Conservation (phyloP, 2,888 invertebrate genomes). For the Pollenia labialis region DNA sequence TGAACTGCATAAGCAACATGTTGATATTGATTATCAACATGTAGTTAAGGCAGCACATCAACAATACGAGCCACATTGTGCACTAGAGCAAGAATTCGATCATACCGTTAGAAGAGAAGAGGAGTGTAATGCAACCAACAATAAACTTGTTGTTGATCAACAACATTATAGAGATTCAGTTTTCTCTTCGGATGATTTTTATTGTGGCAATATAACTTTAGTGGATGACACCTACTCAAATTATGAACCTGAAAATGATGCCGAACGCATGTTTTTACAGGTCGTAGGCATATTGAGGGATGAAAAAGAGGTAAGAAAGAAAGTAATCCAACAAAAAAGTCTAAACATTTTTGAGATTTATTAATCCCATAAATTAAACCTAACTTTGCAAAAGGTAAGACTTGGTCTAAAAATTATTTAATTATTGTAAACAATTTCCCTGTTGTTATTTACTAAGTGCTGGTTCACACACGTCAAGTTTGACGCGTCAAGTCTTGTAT, state of each 20-base stretch:
- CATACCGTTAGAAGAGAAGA: slow-evolving; percentile 46
- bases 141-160: slow-evolving; percentile 41
- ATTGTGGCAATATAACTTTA: slow-evolving; percentile 83
- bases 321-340: background rate
- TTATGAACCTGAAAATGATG: slow-evolving; percentile 84
- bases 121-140: slow-evolving; percentile 71
- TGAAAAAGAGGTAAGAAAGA: slow-evolving; percentile 83
- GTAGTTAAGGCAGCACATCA: slow-evolving; percentile 11
- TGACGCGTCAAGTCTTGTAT: no score
- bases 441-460: no score
- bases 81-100: slow-evolving; percentile 53
- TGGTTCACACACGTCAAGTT: no score
- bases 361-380: no score
- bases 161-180: slow-evolving; percentile 69
- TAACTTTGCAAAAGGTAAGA: no score
- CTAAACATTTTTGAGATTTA: background rate
- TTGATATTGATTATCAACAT: slow-evolving; percentile 60
- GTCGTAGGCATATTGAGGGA: slow-evolving; percentile 84
- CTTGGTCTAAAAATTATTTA: no score
- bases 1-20: slow-evolving; percentile 68
- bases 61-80: slow-evolving; percentile 1
- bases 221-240: slow-evolving; percentile 83
- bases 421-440: no score
- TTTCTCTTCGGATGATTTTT: slow-evolving; percentile 73
- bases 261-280: slow-evolving; percentile 84